A percentile compares a stretch with the other conserved stretches of the same genome.
Conservation (phyloP, 2,797 vertebrate genomes). For the Parauchenoglanis ngamensis region DNA sequence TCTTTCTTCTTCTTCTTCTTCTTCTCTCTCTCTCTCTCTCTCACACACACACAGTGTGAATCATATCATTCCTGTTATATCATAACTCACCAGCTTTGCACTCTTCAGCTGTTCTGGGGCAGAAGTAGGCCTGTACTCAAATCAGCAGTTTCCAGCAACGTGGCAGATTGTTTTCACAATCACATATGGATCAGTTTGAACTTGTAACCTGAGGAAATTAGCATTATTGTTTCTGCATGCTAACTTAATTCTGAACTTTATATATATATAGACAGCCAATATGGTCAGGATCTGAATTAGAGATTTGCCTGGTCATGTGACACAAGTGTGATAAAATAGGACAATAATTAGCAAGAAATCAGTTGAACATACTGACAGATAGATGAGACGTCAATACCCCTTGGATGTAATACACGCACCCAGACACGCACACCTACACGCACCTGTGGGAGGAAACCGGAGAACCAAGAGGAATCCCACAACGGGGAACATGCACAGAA, state of each 20-base stretch:
- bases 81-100: constrained; percentile 25
- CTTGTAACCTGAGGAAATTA: not conserved
- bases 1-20: not conserved
- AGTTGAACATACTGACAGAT: not conserved
- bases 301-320: not conserved
- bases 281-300: not conserved
- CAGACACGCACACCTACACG: not conserved
- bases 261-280: not conserved
- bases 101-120: constrained; percentile 14
- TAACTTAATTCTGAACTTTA: not conserved
- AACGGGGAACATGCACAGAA: not conserved
- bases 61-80: constrained; percentile 43
- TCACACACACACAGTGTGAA: constrained; percentile 7
- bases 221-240: not conserved
- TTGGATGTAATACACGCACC: not conserved
- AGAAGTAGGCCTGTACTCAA: constrained; percentile 7
- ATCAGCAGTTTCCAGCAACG: constrained; percentile 19
- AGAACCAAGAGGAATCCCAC: not conserved
- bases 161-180: constrained; percentile 8
- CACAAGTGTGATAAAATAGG: not conserved
- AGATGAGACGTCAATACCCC: not conserved
- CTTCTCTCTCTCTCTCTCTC: not conserved
- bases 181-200: not conserved
- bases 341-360: not conserved
- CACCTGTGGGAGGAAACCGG: not conserved